phyloP scores from a whole-genome alignment of 2,113 vertebrate species.

The Egretta garzetta region DNA sequence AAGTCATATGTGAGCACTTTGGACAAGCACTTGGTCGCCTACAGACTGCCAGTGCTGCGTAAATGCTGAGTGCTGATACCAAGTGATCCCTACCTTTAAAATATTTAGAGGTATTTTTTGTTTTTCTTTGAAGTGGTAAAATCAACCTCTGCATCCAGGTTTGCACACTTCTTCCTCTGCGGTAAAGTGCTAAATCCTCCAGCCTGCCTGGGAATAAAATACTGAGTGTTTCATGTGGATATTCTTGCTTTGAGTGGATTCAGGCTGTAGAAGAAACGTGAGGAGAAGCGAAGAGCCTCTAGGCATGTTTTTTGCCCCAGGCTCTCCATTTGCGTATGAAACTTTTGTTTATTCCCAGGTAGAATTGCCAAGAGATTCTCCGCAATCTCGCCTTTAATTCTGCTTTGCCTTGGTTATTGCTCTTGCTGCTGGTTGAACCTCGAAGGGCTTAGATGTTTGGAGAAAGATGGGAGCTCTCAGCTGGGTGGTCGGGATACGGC shows the following conservation, averaged over 20 bases:
- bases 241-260: slow-evolving; percentile 21
- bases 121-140: background rate
- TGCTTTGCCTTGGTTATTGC: slow-evolving; percentile 63
- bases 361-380: slow-evolving; percentile 51
- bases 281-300: background rate
- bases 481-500: background rate
- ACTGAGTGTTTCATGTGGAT: background rate
- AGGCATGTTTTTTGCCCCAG: slow-evolving; percentile 27
- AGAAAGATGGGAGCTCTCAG: background rate
- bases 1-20: slow-evolving; percentile 60
- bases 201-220: slow-evolving; percentile 64
- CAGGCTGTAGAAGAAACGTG: background rate
- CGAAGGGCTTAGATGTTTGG: slow-evolving; percentile 17
- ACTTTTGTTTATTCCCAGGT: slow-evolving; percentile 53
- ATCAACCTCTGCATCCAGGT: slow-evolving; percentile 38
- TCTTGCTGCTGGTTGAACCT: slow-evolving; percentile 59
- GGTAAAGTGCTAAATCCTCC: slow-evolving; percentile 48
- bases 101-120: background rate
- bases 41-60: background rate
- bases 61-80: slow-evolving; percentile 29
- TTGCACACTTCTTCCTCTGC: slow-evolving; percentile 56
- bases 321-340: slow-evolving; percentile 28
- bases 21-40: background rate
- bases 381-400: slow-evolving; percentile 48
- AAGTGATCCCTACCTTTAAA: slow-evolving; percentile 33